These are phyloP conservation scores for Amniataba percoides DNA, from an alignment of 2,797 vertebrate species.

Conservation along the genomic window DNA sequence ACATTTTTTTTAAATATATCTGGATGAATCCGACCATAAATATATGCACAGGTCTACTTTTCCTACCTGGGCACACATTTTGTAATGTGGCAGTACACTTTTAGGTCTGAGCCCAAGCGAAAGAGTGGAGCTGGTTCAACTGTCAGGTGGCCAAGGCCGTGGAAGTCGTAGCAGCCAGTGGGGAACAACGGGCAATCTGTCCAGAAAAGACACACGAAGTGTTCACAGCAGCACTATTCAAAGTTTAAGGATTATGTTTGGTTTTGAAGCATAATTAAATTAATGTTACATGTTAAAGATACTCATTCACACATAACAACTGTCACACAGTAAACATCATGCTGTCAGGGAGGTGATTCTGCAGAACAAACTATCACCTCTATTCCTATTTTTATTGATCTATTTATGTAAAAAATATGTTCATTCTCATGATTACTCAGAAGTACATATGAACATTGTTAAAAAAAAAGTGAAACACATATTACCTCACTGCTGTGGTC, in stretches of 20 bases:
- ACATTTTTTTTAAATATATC: neutral
- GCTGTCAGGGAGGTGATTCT: neutral
- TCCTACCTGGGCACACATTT: neutral
- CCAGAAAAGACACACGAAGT: neutral
- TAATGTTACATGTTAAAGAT: neutral
- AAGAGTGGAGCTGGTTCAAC: conserved; percentile 69
- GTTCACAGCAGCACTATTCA: neutral
- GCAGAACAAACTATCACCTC: neutral
- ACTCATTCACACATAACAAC: too few species aligned
- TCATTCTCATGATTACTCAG: neutral
- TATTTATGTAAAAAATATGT: neutral
- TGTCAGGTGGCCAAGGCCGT: conserved; percentile 61
- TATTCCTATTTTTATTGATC: neutral
- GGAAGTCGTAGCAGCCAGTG: neutral
- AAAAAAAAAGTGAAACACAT: neutral
- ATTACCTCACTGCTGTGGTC: neutral
- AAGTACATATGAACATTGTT: neutral
- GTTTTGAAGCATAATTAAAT: neutral
- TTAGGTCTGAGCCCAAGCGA: conserved; percentile 79
- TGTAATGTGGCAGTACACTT: conserved; percentile 71
- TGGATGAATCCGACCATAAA: neutral
- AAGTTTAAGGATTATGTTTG: neutral
- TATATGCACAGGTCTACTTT: neutral
- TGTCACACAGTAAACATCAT: neutral
- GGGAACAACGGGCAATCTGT: conserved; percentile 46